Base-by-base conservation (phyloP, 2,113 vertebrate species). In the Oceanites oceanicus region DNA sequence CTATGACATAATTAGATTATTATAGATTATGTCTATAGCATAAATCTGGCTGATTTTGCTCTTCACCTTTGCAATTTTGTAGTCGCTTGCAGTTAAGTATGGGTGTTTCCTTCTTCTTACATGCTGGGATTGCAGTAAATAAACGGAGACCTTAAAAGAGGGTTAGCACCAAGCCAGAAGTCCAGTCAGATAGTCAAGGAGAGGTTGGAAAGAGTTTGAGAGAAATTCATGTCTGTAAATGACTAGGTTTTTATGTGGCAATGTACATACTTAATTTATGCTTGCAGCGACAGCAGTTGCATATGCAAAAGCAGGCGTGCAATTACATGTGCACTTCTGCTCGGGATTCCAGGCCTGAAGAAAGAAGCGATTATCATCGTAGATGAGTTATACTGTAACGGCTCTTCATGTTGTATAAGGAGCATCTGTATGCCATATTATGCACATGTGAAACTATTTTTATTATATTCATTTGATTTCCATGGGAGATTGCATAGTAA, bases 211-310 rank as follows among this genome's bases (percentile, higher is more conserved):
- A 23, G 50, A 68, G 44, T 81, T 94, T 70, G 62, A 72, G 88
- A 78, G 70, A 85, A 91, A 87, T 55, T 95, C 71, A 62, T 11
- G 13, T 86, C 91, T 92, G 70, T 76, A 87, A 93, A 93, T 92
- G 62, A 92, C 86, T 53, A 79, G 73, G 21, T 38, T 95, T 96
- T 95, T 78, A 95, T 92, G 74, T 92, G 92, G 89, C 80, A 92
- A 94, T 92, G 91, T 92, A 53, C 89, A 96, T 95, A 75, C n/a
- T 89, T 91, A 97, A 94, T 97, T 92, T 92, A 85, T 94, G 70
- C 94, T 94, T 88, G 91, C 94, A 97, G 91, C 40, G 49, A 94
- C 92, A 95, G 92, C 86, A 94, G 73, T 96, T 92, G 74, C 55
- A 30, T 94, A 94, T 94, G 96, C 94, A 95, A 91, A 95, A 81